Conservation (phyloP, 2,113 vertebrate genomes). For the Nestor notabilis region DNA sequence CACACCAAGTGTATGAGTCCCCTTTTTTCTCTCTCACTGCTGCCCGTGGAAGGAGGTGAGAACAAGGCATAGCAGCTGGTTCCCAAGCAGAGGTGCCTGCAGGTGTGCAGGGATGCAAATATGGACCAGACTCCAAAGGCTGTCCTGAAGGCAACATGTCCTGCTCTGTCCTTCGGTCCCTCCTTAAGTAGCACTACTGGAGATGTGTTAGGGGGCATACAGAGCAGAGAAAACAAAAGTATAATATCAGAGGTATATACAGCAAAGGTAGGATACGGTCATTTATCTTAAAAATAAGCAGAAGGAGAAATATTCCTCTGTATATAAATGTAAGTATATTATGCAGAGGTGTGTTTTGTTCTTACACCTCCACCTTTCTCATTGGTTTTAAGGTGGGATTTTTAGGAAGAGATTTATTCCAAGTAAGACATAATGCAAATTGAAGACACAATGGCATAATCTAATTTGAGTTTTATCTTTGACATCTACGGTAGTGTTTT, state of each 20-base stretch:
- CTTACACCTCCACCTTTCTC: neutral
- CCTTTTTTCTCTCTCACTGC: neutral
- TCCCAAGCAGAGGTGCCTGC: neutral
- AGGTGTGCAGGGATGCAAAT: neutral
- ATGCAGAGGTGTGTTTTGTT: neutral
- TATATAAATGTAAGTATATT: neutral
- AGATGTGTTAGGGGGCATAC: neutral
- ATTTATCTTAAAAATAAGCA: neutral
- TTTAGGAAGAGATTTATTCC: neutral
- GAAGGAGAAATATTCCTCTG: neutral
- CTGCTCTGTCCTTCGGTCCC: neutral
- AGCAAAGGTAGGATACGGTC: neutral
- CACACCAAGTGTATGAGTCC: rapidly evolving
- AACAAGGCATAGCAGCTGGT: neutral
- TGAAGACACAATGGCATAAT: neutral
- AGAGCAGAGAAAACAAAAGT: neutral
- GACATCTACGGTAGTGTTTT: slow-evolving; percentile 4
- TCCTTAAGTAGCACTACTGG: rapidly evolving
- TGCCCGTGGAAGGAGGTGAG: neutral
- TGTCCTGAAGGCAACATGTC: neutral
- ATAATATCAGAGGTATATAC: neutral
- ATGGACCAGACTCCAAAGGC: neutral
- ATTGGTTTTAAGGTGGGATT: neutral
- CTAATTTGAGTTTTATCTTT: slow-evolving; percentile 27
- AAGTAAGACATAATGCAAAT: slow-evolving; percentile 3